Percentiles rank a stretch among this genome's conserved stretches.
Conservation (phyloP, 2,113 vertebrate species). For the Sinocyclocheilus anshuiensis region DNA sequence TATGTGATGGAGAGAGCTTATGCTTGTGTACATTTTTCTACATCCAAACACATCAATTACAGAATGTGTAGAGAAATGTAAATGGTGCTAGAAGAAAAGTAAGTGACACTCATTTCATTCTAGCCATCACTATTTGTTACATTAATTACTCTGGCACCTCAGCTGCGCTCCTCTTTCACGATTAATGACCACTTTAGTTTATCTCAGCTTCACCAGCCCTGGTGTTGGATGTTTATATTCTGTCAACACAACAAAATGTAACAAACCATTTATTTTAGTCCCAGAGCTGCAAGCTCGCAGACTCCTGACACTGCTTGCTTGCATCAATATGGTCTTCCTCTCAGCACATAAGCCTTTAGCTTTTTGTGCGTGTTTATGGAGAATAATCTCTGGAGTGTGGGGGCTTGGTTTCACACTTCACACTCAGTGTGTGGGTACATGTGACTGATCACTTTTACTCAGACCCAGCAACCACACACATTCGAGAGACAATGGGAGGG, state of each 20-base stretch:
- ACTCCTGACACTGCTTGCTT: conserved; percentile 24
- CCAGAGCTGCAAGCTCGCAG: conserved; percentile 27
- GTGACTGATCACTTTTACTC: conserved; percentile 20
- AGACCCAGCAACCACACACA: conserved; percentile 22
- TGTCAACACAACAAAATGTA: conserved; percentile 54
- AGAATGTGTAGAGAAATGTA: not conserved
- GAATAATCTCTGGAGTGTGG: conserved; percentile 9
- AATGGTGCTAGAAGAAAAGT: conserved; percentile 65
- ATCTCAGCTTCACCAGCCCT: conserved; percentile 31
- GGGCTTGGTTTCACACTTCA: conserved; percentile 4
- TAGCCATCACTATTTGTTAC: conserved; percentile 41
- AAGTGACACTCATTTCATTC: conserved; percentile 54
- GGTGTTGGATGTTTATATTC: conserved; percentile 53
- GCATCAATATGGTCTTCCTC: conserved; percentile 14
- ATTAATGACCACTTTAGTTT: conserved; percentile 65
- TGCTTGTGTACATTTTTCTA: conserved; percentile 41
- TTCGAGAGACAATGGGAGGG: conserved; percentile 38
- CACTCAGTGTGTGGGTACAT: not conserved
- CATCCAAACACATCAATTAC: conserved; percentile 49
- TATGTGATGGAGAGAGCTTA: conserved; percentile 4
- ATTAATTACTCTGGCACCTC: conserved; percentile 50
- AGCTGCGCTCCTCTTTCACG: conserved; percentile 42
- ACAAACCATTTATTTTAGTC: conserved; percentile 51
- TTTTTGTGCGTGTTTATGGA: conserved; percentile 38
- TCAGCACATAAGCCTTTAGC: conserved; percentile 1